A percentile compares a stretch with the other conserved stretches of the same genome.
Evolutionary conservation across 2,888 invertebrate species (phyloP).

Genomic region (Netelia virgata): DNA sequence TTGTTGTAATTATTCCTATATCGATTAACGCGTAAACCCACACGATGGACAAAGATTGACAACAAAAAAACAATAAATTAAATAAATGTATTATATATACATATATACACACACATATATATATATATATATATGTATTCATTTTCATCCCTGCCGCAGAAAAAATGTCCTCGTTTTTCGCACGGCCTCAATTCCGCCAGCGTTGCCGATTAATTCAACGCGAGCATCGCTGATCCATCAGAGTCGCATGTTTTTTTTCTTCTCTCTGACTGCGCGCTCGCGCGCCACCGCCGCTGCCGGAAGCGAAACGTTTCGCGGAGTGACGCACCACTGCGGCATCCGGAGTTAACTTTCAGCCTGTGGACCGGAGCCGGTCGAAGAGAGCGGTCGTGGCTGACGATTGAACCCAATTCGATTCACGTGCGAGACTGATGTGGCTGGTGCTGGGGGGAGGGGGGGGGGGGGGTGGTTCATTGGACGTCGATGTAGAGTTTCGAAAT

Average conservation of each 20-base stretch:
- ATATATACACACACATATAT: slow-evolving; percentile 64
- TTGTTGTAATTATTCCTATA: slow-evolving; percentile 72
- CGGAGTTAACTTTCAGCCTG: slow-evolving; percentile 37
- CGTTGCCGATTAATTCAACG: slow-evolving; percentile 43
- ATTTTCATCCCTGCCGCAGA: slow-evolving; percentile 9
- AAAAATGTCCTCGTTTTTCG: background rate
- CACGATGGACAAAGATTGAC: slow-evolving; percentile 37
- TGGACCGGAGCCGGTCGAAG: slow-evolving; percentile 18
- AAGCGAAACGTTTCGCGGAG: slow-evolving; percentile 27
- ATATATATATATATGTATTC: slow-evolving; percentile 27
- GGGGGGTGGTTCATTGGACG: background rate
- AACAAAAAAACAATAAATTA: slow-evolving; percentile 37
- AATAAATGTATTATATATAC: slow-evolving; percentile 48
- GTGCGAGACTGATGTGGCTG: slow-evolving; percentile 1
- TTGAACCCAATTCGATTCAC: slow-evolving; percentile 66
- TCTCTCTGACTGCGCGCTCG: background rate
- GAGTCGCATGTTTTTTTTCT: slow-evolving; percentile 42
- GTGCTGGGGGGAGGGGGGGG: too few relatives aligned
- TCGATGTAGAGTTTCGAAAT: slow-evolving; percentile 63
- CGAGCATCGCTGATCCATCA: slow-evolving; percentile 28
- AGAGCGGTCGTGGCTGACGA: slow-evolving; percentile 55
- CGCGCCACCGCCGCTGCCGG: background rate
- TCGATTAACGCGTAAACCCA: slow-evolving; percentile 54
- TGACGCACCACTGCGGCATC: slow-evolving; percentile 40
- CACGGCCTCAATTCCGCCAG: slow-evolving; percentile 14